Evolutionary conservation across 1,140 invertebrate species (phyloP), one percentile per base, ranked within the genome.

Genomic region (Globodera ellingtonae): DNA sequence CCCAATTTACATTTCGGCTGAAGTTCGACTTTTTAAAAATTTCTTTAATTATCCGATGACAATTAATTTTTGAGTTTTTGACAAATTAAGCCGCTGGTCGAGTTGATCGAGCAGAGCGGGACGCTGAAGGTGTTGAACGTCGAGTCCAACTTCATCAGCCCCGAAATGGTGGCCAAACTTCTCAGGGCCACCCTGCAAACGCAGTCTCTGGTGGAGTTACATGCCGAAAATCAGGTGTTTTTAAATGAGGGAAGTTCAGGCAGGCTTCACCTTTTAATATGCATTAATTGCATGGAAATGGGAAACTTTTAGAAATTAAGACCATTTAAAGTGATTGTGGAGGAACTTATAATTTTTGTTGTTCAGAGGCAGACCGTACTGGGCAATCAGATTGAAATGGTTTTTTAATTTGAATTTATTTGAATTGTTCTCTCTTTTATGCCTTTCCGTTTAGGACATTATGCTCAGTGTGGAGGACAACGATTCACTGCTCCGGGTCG

Each of bases 341-440:
- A 24, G 62, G 52, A 47, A 56, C 18, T 83, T 35, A 71, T 74
- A n/a, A 13, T 48, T 35, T 77, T 35, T 35, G 3, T 35, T 72
- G 46, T 89, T 77, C 75, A 88, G 87, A 79, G 87, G 66, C 74
- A 80, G 67, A 82, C 88, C 18, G 88, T 88, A 5, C 87, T 88
- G 35, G 88, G 87, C 47, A 89, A 89, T 75, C 87, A 87, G 67
- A 89, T 89, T 21, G 87, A 89, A 81, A 89, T 89, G 87, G 56
- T 59, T 59, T 59, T 59, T 10, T 59, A 10, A 59, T 59, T 59
- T 52, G 10, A 52, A 9, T 10, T 59, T 0, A 59, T 59, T 59
- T 52, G 10, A 52, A 9, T 59, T 59, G 10, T 10, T 15, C 18
- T 5, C 50, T 8, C 10, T 59, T 59, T 18, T 15, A 13, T 59